A percentile compares a stretch with the other conserved stretches of the same genome.
These are phyloP conservation scores for Callimorpha dominula DNA, from an alignment of 2,888 invertebrate genomes.

Conservation along the genomic window DNA sequence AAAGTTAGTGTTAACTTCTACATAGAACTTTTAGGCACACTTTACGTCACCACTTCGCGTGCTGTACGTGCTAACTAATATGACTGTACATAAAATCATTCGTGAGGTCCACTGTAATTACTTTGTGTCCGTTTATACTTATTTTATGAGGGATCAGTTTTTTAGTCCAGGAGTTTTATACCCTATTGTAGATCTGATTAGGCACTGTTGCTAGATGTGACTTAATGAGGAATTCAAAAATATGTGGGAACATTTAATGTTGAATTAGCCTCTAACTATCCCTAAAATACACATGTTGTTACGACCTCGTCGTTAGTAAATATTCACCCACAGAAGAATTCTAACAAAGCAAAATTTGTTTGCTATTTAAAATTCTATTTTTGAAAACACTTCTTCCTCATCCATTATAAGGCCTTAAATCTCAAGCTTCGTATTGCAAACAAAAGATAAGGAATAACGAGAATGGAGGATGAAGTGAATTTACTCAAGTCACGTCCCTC, in stretches of 20 bases:
- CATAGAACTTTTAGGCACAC: no score
- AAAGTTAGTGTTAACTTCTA: neutral
- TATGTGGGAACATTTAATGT: no score
- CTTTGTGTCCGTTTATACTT: no score
- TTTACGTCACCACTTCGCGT: no score
- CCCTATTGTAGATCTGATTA: no score
- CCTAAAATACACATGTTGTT: neutral
- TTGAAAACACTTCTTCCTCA: neutral
- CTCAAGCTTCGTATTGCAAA: neutral
- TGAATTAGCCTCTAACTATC: no score
- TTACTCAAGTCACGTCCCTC: slow-evolving; percentile 22
- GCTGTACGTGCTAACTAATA: no score
- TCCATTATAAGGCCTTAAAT: neutral
- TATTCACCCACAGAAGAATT: neutral
- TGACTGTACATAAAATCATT: neutral
- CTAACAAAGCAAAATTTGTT: neutral
- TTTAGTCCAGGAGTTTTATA: no score
- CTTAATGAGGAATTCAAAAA: no score
- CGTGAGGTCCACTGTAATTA: neutral
- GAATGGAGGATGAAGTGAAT: neutral
- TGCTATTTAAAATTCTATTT: neutral
- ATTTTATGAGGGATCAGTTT: no score
- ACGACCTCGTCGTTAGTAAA: neutral
- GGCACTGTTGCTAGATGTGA: no score
- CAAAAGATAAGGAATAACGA: slow-evolving; percentile 5